A percentile compares a stretch with the other conserved stretches of the same genome.
Evolutionary conservation across 2,113 vertebrate genomes (phyloP).

Genomic region (Crotophaga sulcirostris): DNA sequence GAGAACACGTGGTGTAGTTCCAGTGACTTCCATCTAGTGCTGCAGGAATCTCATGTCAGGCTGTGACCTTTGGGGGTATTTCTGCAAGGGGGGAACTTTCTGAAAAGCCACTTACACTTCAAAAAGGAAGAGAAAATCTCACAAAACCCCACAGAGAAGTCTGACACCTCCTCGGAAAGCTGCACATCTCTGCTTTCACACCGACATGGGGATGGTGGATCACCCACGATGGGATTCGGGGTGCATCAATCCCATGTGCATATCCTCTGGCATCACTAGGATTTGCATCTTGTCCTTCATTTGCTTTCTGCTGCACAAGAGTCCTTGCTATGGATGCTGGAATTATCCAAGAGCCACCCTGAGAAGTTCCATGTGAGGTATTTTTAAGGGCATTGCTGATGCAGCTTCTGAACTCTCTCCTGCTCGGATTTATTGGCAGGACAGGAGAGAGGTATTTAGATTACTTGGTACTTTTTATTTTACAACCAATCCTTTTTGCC

Average conservation of each 20-base stretch:
- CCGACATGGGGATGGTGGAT: background rate
- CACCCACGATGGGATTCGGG: background rate
- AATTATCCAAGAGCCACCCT: background rate
- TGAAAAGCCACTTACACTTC: background rate
- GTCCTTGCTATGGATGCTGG: background rate
- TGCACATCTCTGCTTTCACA: background rate
- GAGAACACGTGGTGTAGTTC: background rate
- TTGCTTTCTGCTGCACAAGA: background rate
- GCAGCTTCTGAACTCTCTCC: background rate
- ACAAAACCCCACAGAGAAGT: background rate
- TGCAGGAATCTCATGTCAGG: background rate
- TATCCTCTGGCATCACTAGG: background rate
- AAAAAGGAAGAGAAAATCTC: background rate
- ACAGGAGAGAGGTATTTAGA: background rate
- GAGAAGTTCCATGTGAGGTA: background rate
- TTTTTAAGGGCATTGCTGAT: background rate
- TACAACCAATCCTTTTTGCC: background rate
- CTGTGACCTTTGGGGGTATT: background rate
- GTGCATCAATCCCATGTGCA: background rate
- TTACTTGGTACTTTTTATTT: background rate
- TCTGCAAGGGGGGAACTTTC: background rate
- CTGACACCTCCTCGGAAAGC: background rate
- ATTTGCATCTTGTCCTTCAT: accelerated
- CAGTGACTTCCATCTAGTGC: background rate
- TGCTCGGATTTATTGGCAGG: background rate